Evolutionary conservation across 2,888 invertebrate species (phyloP), one percentile per base, ranked within the genome.

Genomic region (Crematogaster levior): DNA sequence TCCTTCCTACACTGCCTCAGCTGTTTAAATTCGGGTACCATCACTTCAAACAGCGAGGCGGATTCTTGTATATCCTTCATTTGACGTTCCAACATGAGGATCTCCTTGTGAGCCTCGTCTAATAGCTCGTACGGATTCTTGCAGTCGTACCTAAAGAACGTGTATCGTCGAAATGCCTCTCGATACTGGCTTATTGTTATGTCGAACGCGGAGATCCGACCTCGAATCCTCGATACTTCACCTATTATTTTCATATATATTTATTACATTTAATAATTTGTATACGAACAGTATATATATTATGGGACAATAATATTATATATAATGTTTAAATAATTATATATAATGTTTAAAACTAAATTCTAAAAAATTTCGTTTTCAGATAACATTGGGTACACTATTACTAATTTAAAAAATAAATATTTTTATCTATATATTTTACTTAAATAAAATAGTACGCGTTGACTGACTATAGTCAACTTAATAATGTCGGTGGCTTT

Each of bases 31-130:
- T 99, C 99, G 0, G 99, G 98, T 24, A 99, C 97, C 90, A 96
- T 97, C 0, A 99, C 99, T 95, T 99, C 99, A 95, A 99, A 99
- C 60, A 99, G 95, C 3, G 97, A 97, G 0, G 99, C 99, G 5
- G 98, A 98, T 88, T 97, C 97, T 91, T 98, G 97, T 87, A 99
- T 97, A 53, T 96, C 96, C 83, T 95, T 95, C 98, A 99, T 99
- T 92, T 98, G 97, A 60, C 96, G 96, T 94, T 99, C 99, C 91
- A 98, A 95, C 88, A 96, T 95, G n/a, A 95, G 92, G 89, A 99
- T 96, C 93, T 98, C 98, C 77, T 95, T 95, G 93, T 98, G 97
- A 27, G 98, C 97, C 91, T 97, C 96, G 90, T 98, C 97, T 93
- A 97, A 95, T 9, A 97, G 95, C n/a, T 95, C 95, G 92, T 98